Evolutionary conservation across 2,888 invertebrate genomes (phyloP), one percentile per base, ranked within the genome.

Genomic region (Leptopilina myrica): DNA sequence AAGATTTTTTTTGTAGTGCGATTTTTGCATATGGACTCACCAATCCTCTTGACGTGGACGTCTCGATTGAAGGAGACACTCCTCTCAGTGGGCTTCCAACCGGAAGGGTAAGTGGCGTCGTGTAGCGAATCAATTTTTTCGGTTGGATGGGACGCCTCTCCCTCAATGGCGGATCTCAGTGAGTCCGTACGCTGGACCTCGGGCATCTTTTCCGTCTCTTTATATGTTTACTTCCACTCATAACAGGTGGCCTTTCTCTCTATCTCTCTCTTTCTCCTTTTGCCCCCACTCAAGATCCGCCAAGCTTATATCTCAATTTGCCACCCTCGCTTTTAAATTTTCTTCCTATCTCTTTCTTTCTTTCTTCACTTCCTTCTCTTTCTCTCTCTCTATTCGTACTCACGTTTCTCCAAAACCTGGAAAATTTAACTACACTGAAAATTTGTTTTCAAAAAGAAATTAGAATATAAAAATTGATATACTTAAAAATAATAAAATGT

Each of bases 31-130:
- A 88, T 87, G 87, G 88, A 93, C 95, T 95, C 95, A 96, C 96
- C 96, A 93, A 97, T 97, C 93, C 97, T 94, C 93, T 97, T 97
- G 91, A 97, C 96, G 93, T 96, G 96, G 90, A 97, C 97, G 94
- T 97, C 97, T 92, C 96, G 94, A 94, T 97, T 97, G 94, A 97
- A 97, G 92, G 97, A 97, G 89, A 97, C 97, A 89, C 95, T 94
- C 86, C 93, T 96, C 92, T 94, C 95, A 92, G 92, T 92, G 85
- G 89, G 90, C 88, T 90, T 92, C 91, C 92, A 93, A 92, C 84
- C 90, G 90, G 87, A 92, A 79, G 84, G 83, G 79, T 87, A 86
- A 83, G 46, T 46, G 7, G 86, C 85, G 82, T 83, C 87, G 82
- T 46, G 83, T 82, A 75, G 86, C 85, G 73, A 86, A 87, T 78